Conservation (phyloP, 2,888 invertebrate species). For the Nezara viridula region DNA sequence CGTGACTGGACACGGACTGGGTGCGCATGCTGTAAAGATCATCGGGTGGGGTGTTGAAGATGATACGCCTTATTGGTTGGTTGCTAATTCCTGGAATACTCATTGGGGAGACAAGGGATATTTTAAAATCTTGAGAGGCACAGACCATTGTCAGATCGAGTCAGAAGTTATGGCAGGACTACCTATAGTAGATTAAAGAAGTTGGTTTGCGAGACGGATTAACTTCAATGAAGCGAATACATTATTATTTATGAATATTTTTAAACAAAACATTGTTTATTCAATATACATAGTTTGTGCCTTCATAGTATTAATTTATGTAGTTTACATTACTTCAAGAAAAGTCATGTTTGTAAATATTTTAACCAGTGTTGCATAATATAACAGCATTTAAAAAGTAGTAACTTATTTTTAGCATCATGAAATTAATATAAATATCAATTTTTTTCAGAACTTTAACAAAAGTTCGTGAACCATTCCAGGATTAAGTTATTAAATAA, state of each 20-base stretch:
- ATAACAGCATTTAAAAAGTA: no score
- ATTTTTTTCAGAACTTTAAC: no score
- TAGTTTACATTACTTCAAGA: no score
- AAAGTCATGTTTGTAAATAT: no score
- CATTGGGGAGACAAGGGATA: constrained; percentile 92
- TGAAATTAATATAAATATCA: no score
- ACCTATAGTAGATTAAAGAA: background rate
- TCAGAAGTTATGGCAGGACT: constrained; percentile 72
- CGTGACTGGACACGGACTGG: constrained; percentile 79
- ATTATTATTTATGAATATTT: background rate
- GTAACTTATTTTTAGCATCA: no score
- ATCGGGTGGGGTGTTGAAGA: constrained; percentile 83
- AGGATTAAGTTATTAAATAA: no score
- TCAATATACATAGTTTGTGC: background rate
- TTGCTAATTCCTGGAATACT: constrained; percentile 92
- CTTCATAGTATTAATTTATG: no score
- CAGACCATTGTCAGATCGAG: constrained; percentile 83
- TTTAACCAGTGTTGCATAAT: no score
- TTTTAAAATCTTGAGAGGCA: constrained; percentile 88
- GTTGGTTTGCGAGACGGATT: background rate
- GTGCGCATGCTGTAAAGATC: constrained; percentile 65
- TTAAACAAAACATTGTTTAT: background rate
- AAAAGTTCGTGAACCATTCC: no score
- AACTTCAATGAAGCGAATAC: no score
- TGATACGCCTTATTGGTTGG: constrained; percentile 86